Base-by-base conservation (phyloP, 2,113 vertebrate genomes). In the Apus apus region DNA sequence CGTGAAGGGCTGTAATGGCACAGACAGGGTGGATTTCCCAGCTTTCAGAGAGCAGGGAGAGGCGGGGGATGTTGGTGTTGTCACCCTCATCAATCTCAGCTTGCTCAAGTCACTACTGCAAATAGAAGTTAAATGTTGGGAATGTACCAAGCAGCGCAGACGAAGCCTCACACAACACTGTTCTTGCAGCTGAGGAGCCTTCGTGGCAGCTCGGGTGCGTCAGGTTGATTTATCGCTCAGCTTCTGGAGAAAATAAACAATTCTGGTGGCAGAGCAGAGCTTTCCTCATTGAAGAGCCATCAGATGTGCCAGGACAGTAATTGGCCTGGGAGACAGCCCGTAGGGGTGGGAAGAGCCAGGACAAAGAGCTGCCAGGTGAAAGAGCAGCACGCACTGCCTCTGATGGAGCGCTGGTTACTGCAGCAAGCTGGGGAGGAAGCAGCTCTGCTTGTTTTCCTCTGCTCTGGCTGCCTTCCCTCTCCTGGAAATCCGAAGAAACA, bases 211-310 rank as follows among this genome's bases (percentile, higher is more conserved):
- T 81, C 4, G 50, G 68, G 50, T 13, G 66, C 93, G 96, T 94
- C 96, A 96, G 93, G 45, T 27, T 96, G 94, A 97, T 96, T 93
- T 83, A 97, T 97, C 94, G 66, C 78, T 34, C 46, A 13, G 84
- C 81, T 80, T 2, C 74, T 53, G 78, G 34, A 67, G 93, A 77
- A 93, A 96, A 94, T 36, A 71, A 94, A 92, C 94, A 73, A 0
- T 64, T 70, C 80, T 60, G 94, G 80, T 88, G 90, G 94, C 83
- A 93, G 38, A 32, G 8, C 40, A 46, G 78, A 94, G 93, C 87
- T 68, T 57, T 85, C 40, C 88, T 88, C 70, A 4, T 27, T 30
- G 77, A 85, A 18, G 81, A 96, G 76, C 89, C 71, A 20, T 76
- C 80, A 62, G 86, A 27, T 92, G 75, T 87, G 53, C 88, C 86